These are phyloP conservation scores for Tragelaphus scriptus DNA, from an alignment of 2,113 vertebrate genomes.

Conservation along the genomic window DNA sequence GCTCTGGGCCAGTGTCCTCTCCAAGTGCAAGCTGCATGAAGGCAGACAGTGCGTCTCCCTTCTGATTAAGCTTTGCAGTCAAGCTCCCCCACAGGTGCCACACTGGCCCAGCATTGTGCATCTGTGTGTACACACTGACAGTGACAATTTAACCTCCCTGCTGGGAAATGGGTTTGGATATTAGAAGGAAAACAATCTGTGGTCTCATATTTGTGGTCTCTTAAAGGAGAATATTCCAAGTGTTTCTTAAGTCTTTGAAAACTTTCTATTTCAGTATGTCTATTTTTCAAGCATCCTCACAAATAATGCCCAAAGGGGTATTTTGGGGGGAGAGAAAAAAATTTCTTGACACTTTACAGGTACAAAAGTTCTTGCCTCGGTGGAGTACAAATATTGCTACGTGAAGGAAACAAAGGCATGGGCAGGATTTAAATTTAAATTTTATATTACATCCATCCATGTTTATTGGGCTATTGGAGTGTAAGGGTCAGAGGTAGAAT, in stretches of 20 bases:
- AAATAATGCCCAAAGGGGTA: not conserved
- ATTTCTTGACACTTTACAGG: not conserved
- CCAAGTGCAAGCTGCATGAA: not conserved
- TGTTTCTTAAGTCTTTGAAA: not conserved
- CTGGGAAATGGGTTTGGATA: not conserved
- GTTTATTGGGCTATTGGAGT: not conserved
- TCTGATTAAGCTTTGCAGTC: not conserved
- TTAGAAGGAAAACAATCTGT: not conserved
- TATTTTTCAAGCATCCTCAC: not conserved
- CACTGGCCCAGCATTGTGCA: fast-evolving
- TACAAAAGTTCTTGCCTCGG: not conserved
- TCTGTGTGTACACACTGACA: not conserved
- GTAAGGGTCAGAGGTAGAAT: not conserved
- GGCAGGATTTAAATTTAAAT: not conserved
- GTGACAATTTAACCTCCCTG: not conserved
- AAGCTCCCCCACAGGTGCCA: not conserved
- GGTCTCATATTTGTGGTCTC: not conserved
- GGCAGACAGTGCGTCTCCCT: not conserved
- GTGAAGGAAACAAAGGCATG: not conserved
- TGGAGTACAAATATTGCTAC: not conserved
- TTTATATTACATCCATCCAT: not conserved
- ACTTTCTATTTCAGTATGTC: not conserved
- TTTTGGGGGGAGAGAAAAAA: not conserved
- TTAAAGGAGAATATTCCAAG: not conserved
- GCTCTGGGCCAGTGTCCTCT: not conserved